These are phyloP conservation scores for Darevskia nairensis DNA, from an alignment of 2,797 vertebrate species.

Conservation along the genomic window DNA sequence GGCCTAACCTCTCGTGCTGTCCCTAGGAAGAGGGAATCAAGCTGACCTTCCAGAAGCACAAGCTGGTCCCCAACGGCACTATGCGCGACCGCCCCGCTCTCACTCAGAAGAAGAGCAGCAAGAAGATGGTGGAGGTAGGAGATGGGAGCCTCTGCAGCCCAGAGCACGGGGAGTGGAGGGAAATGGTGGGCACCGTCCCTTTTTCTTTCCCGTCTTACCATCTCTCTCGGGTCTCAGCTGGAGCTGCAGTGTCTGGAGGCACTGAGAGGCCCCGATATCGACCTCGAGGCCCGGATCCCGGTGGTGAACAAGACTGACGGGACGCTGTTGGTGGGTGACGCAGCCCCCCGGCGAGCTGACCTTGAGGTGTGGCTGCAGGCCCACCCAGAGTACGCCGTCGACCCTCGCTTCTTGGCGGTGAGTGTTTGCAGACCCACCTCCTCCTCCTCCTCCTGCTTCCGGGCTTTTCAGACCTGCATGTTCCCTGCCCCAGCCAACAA, in stretches of 20 bases:
- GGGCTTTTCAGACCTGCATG: not conserved
- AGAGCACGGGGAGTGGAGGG: constrained; percentile 25
- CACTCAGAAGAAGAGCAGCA: constrained; percentile 80
- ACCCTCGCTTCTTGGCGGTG: constrained; percentile 92
- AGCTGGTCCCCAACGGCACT: constrained; percentile 87
- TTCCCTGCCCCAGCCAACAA: no score
- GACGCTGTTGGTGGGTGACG: constrained; percentile 80
- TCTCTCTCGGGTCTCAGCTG: constrained; percentile 61
- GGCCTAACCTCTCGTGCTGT: not conserved
- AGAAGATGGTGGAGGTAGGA: constrained; percentile 78
- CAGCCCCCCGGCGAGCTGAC: constrained; percentile 87
- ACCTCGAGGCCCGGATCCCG: constrained; percentile 79
- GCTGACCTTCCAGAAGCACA: constrained; percentile 94
- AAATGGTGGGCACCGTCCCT: not conserved
- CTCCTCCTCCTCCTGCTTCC: not conserved
- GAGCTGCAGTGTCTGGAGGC: constrained; percentile 73
- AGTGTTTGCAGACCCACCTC: constrained; percentile 35
- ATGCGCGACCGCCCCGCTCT: constrained; percentile 76
- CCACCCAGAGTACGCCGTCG: constrained; percentile 91
- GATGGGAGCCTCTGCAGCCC: not conserved
- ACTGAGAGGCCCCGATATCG: constrained; percentile 80
- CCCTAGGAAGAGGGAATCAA: constrained; percentile 92
- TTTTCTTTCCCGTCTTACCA: not conserved
- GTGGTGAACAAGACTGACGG: constrained; percentile 82
- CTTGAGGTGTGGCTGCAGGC: constrained; percentile 91